Evolutionary conservation across 2,888 invertebrate genomes (phyloP), one percentile per base, ranked within the genome.

Genomic region (Cremastinae sp.): DNA sequence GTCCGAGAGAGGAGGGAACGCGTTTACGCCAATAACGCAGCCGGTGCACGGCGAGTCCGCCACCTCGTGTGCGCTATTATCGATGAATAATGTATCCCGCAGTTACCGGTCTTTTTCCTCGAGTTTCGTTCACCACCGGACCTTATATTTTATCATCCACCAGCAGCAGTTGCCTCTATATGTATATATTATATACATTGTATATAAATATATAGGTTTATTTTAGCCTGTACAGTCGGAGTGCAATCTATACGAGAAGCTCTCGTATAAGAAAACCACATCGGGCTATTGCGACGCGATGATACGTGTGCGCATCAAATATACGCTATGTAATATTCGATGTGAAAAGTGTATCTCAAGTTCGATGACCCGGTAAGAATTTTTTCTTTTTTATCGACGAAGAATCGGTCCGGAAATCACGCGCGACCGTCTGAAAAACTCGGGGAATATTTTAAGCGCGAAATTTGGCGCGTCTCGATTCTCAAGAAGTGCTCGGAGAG

Each of bases 21-120:
- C 20, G 45, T 65, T 66, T 16, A 45, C 45, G 37, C 28, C 55
- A 62, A 62, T 43, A 68, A 62, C 28, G 45, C 69, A 61, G 53
- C 74, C 69, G 69, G 58, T 58, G 68, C 56, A 58, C 58, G 28
- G 28, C 28, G 28, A 56, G 45, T 56, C 49, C 39, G 68, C 49
- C 49, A n/a, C 56, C 58, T 68, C 39, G 56, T 56, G 56, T 56
- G 78, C 70, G 53, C 72, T 65, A 80, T 78, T 78, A 73, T 78
- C 75, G 71, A 82, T 80, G 82, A 82, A 82, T 82, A 82, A 82
- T 81, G 82, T 62, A 80, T 79, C 64, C 49, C 68, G 39, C 58
- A 68, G 68, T 58, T 56, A 39, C 68, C 47, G 58, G 37, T 56
- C 68, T 58, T 68, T 68, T 68, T 68, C 56, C 45, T 56, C 49